These are phyloP conservation scores for Meloidogyne floridensis DNA, from an alignment of 1,140 invertebrate genomes.

Conservation along the genomic window DNA sequence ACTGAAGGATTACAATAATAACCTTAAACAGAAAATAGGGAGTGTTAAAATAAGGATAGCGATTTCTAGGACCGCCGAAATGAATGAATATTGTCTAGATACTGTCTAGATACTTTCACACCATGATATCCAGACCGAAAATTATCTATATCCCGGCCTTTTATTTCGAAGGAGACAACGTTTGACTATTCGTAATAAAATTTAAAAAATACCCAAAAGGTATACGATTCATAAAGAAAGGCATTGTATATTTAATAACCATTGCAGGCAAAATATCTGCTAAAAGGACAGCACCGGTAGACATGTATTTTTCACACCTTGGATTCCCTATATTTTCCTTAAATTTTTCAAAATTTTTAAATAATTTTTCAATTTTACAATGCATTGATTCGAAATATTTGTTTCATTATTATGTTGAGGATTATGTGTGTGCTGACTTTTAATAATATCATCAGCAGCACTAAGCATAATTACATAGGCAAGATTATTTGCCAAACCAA, in stretches of 20 bases:
- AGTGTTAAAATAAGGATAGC: too few relatives aligned
- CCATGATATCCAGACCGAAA: too few relatives aligned
- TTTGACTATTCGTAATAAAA: too few relatives aligned
- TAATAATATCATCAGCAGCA: slow-evolving; percentile 48
- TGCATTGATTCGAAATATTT: background rate
- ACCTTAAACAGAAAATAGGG: too few relatives aligned
- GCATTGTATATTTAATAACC: slow-evolving; percentile 46
- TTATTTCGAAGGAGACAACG: too few relatives aligned
- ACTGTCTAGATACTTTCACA: too few relatives aligned
- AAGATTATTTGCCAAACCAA: slow-evolving; percentile 47
- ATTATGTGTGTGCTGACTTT: background rate
- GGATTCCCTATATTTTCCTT: slow-evolving; percentile 25
- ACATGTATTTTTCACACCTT: slow-evolving; percentile 25
- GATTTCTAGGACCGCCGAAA: too few relatives aligned
- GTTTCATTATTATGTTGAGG: background rate
- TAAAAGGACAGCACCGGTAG: slow-evolving; percentile 47
- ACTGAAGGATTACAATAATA: too few relatives aligned
- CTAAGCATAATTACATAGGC: slow-evolving; percentile 47
- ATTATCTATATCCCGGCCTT: too few relatives aligned
- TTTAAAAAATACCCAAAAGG: slow-evolving; percentile 37
- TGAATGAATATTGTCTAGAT: too few relatives aligned
- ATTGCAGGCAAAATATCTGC: slow-evolving; percentile 52
- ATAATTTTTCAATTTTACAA: background rate
- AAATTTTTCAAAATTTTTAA: background rate
- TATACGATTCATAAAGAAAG: slow-evolving; percentile 53